phyloP scores from a whole-genome alignment of 2,888 invertebrate species.

The Melinopterus prodromus region DNA sequence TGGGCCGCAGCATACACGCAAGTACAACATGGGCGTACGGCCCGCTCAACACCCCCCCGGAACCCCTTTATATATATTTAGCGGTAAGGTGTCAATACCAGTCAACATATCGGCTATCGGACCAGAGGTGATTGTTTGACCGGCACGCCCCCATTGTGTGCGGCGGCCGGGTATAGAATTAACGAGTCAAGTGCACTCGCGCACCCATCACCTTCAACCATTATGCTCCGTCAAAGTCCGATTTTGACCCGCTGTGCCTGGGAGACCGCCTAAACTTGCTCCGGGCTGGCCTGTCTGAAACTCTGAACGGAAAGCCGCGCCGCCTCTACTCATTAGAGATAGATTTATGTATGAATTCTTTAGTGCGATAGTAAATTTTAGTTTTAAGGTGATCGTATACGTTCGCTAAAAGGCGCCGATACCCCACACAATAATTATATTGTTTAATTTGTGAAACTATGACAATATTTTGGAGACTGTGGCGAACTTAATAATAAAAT shows the following conservation, averaged over 20 bases:
- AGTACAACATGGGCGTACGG: not conserved
- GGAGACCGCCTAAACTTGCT: not conserved
- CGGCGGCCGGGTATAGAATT: constrained; percentile 43
- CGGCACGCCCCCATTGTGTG: constrained; percentile 48
- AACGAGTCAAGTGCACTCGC: constrained; percentile 53
- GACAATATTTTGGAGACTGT: too few species aligned
- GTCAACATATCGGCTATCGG: constrained; percentile 50
- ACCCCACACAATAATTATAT: too few species aligned
- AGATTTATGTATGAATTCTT: not conserved
- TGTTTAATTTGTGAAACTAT: too few species aligned
- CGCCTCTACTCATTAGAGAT: not conserved
- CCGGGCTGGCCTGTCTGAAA: not conserved
- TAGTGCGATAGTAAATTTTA: too few species aligned
- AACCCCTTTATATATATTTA: constrained; percentile 41
- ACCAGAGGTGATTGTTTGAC: constrained; percentile 52
- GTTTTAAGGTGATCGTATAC: too few species aligned
- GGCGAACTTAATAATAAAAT: too few species aligned
- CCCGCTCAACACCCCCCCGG: constrained; percentile 13
- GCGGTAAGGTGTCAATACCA: constrained; percentile 50
- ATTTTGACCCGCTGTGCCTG: not conserved
- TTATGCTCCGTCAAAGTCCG: constrained; percentile 28
- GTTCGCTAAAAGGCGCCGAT: too few species aligned
- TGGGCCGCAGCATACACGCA: not conserved
- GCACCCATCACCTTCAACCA: constrained; percentile 42
- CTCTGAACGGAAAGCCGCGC: not conserved